These are phyloP conservation scores for Neogobius melanostomus DNA, from an alignment of 2,113 vertebrate genomes.

Conservation along the genomic window DNA sequence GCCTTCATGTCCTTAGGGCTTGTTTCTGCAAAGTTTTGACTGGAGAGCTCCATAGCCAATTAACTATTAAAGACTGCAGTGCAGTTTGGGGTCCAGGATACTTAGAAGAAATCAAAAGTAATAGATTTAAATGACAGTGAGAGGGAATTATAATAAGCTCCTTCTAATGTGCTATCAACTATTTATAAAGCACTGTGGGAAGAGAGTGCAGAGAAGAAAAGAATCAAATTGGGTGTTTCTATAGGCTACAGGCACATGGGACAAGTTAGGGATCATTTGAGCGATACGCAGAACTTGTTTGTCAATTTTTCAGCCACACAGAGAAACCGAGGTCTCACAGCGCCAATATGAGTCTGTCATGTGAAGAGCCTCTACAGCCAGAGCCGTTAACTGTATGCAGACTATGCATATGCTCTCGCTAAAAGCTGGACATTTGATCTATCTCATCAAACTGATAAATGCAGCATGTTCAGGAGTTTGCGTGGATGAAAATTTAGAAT, in stretches of 20 bases:
- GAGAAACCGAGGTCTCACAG: too few species aligned
- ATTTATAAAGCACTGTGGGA: not conserved
- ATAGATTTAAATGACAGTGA: constrained; percentile 38
- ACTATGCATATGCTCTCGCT: too few species aligned
- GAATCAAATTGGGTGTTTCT: not conserved
- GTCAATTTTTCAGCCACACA: too few species aligned
- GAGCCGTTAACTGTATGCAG: too few species aligned
- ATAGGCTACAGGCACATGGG: not conserved
- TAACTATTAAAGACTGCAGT: constrained; percentile 32
- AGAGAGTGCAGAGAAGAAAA: not conserved
- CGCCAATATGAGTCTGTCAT: too few species aligned
- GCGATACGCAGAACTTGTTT: too few species aligned
- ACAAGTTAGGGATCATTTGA: too few species aligned
- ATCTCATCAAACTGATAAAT: too few species aligned
- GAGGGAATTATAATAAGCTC: constrained; percentile 19
- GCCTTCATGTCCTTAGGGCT: constrained; percentile 36
- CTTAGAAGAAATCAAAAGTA: not conserved
- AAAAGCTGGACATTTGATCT: too few species aligned
- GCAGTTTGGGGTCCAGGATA: constrained; percentile 2
- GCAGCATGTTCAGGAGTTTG: too few species aligned
- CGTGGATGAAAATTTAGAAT: too few species aligned
- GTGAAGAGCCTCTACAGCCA: too few species aligned
- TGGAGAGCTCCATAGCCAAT: constrained; percentile 39
- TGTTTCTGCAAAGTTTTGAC: constrained; percentile 19
- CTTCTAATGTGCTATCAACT: not conserved